Conservation (phyloP, 2,113 vertebrate genomes). For the Monopterus albus region DNA sequence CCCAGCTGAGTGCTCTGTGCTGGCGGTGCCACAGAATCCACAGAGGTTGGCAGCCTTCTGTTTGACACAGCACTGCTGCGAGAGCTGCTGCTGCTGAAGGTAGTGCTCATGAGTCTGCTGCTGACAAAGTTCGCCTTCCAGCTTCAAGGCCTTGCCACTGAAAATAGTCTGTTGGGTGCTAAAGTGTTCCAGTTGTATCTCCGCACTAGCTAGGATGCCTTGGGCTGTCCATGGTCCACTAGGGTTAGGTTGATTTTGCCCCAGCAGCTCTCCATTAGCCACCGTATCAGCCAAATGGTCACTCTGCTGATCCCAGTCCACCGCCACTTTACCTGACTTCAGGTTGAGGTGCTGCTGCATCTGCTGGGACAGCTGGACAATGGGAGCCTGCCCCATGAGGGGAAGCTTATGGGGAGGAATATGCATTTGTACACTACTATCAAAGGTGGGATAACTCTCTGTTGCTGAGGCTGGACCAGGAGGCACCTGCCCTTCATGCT, state of each 20-base stretch:
- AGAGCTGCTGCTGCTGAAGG: constrained; percentile 65
- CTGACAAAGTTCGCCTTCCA: constrained; percentile 36
- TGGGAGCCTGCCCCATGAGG: constrained; percentile 54
- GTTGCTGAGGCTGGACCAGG: not conserved
- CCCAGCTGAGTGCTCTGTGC: constrained; percentile 15
- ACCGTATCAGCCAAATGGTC: constrained; percentile 13
- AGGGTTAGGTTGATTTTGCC: constrained; percentile 33
- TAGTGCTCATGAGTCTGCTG: constrained; percentile 45
- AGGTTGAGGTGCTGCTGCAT: constrained; percentile 77
- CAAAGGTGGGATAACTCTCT: constrained; percentile 24
- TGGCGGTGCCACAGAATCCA: constrained; percentile 36
- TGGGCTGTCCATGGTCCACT: constrained; percentile 65
- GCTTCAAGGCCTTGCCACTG: constrained; percentile 45
- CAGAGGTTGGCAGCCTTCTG: constrained; percentile 60
- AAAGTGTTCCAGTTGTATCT: constrained; percentile 50
- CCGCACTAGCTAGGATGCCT: constrained; percentile 44
- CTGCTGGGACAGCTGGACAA: constrained; percentile 78
- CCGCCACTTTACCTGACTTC: constrained; percentile 22
- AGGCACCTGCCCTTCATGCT: constrained; percentile 30
- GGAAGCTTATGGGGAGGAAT: constrained; percentile 58
- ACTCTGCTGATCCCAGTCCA: constrained; percentile 49
- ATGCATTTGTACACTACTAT: constrained; percentile 54
- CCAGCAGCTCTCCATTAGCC: constrained; percentile 48
- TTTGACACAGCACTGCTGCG: constrained; percentile 64
- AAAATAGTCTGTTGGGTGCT: constrained; percentile 53